Percentiles rank a stretch among this genome's conserved stretches.
phyloP scores from a whole-genome alignment of 2,113 vertebrate genomes.

The Corvus hawaiiensis region DNA sequence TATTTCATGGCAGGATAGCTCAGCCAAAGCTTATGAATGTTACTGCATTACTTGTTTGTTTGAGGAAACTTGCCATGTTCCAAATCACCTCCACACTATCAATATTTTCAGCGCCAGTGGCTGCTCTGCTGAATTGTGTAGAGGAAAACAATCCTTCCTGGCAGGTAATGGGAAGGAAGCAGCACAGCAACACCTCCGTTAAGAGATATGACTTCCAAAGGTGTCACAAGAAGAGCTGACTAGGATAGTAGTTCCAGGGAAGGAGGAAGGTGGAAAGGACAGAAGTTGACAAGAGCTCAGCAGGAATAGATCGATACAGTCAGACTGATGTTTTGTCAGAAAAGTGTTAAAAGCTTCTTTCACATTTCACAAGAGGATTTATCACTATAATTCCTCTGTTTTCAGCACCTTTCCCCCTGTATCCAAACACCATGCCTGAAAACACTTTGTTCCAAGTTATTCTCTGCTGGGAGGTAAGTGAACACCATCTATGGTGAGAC shows the following conservation, averaged over 20 bases:
- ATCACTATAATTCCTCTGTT: neutral
- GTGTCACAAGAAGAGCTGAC: neutral
- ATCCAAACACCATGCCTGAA: neutral
- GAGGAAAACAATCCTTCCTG: neutral
- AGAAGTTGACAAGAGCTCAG: neutral
- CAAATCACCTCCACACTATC: neutral
- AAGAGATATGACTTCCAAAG: neutral
- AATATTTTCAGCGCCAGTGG: neutral
- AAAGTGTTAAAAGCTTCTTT: neutral
- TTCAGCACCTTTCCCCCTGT: neutral
- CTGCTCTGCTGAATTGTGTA: neutral
- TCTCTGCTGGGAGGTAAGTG: neutral
- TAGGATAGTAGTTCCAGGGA: neutral
- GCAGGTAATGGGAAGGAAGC: neutral
- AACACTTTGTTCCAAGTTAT: neutral
- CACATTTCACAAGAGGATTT: neutral
- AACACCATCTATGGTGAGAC: neutral
- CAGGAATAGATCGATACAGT: rapidly evolving
- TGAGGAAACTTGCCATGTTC: neutral
- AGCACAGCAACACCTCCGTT: neutral
- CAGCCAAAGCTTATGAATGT: neutral
- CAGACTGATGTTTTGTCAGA: rapidly evolving
- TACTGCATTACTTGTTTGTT: neutral
- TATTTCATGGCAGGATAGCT: neutral
- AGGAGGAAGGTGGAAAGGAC: neutral